Base-by-base conservation (phyloP, 37 sponge, comb jelly and placozoan genomes). In the Eunapius fragilis region DNA sequence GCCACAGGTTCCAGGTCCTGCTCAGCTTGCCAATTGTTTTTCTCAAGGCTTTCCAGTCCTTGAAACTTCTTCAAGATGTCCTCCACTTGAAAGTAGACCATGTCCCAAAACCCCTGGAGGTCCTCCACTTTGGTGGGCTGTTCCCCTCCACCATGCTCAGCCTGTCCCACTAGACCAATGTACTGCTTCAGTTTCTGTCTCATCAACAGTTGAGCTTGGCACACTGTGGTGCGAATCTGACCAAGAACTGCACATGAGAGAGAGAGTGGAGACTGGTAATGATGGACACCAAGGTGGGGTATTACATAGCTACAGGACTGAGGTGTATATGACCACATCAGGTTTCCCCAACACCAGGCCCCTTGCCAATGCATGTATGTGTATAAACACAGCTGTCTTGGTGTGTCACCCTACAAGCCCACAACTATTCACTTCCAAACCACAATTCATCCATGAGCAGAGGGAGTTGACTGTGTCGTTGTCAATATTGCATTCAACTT, bases 51-150 rank as follows among this genome's bases (percentile, higher is more conserved):
- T 36, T 25, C 68, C 30, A 90, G 69, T 12, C 32, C 71, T 11
- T 75, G 72, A 81, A 94, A 94, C 76, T 86, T 92, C 78, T 83
- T 81, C 32, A 80, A 30, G 7, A 92, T 69, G 78, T 79, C 89
- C 25, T 92, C 87, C 32, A 95, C 91, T 75, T 95, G 96, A 23
- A 80, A 81, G 26, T 80, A 86, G n/a, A 95, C 92, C 96, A 95
- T 90, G 79, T 95, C 96, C 96, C 96, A 95, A 88, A 95, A 95
- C 0, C 91, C 93, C 77, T 88, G 91, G 67, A 91, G 84, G 73
- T 89, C 92, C 0, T 90, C 88, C 14, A 79, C 67, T 0, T 75
- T 82, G 9, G 90, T 87, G 31, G 24, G 68, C 37, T 72, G 71
- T 27, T 70, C 92, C 27, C 82, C 90, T 38, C 80, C 82, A 19